Conservation (phyloP, 35 echinoderm and acorn worm genomes). For the Apostichopus japonicus region DNA sequence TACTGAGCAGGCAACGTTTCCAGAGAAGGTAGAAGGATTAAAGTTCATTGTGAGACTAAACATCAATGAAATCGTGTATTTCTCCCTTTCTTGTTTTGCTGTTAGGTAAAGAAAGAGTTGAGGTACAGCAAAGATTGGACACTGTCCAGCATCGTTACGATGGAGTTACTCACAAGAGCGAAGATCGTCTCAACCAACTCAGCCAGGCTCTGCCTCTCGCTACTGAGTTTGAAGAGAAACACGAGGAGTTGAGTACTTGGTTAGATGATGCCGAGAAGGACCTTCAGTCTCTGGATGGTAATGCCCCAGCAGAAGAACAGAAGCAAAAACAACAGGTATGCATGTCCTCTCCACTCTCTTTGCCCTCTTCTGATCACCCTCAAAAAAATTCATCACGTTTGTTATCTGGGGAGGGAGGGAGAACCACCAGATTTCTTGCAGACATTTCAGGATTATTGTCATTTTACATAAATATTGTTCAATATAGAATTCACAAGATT, state of each 20-base stretch:
- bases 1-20: too few relatives aligned
- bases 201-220: conserved; percentile 86
- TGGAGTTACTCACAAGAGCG: conserved; percentile 81
- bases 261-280: conserved; percentile 81
- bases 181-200: conserved; percentile 80
- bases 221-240: conserved; percentile 75
- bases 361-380: too few relatives aligned
- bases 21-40: too few relatives aligned
- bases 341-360: too few relatives aligned
- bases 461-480: too few relatives aligned
- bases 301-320: conserved; percentile 79
- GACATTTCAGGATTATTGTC: too few relatives aligned
- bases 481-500: too few relatives aligned
- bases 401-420: too few relatives aligned
- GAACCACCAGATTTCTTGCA: too few relatives aligned
- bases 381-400: too few relatives aligned
- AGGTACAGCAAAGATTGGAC: conserved; percentile 96
- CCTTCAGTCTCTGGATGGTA: conserved; percentile 76
- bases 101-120: conserved; percentile 87
- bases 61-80: too few relatives aligned
- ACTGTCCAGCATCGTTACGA: conserved; percentile 88
- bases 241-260: conserved; percentile 77
- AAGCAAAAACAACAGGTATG: conserved; percentile 90
- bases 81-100: neutral
- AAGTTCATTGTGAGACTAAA: too few relatives aligned